phyloP scores from a whole-genome alignment of 2,113 vertebrate species.

The Percopsis transmontana region DNA sequence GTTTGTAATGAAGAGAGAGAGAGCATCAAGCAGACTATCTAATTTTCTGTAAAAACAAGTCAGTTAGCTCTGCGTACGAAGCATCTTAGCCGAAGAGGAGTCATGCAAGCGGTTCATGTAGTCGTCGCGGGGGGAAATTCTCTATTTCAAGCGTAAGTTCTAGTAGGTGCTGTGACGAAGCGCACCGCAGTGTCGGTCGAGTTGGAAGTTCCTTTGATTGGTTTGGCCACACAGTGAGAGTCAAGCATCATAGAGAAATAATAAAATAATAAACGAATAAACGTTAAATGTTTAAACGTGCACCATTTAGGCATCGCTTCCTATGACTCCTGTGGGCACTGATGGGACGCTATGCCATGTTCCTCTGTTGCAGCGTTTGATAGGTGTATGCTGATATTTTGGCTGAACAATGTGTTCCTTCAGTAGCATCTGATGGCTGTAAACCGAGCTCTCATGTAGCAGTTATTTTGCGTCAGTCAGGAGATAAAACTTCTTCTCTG shows the following conservation, averaged over 20 bases:
- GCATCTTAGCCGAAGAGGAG: constrained; percentile 58
- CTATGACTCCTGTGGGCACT: constrained; percentile 25
- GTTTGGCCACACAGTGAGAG: constrained; percentile 62
- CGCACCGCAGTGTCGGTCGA: constrained; percentile 28
- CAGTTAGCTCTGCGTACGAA: constrained; percentile 38
- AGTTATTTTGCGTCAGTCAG: constrained; percentile 24
- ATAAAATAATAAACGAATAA: no score
- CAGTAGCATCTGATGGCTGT: constrained; percentile 25
- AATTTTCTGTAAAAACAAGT: constrained; percentile 33
- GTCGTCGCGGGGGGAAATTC: constrained; percentile 51
- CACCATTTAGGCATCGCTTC: constrained; percentile 66
- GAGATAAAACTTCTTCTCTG: constrained; percentile 43
- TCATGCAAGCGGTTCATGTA: constrained; percentile 68
- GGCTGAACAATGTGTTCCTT: constrained; percentile 30
- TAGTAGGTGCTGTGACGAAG: constrained; percentile 40
- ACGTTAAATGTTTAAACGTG: no score
- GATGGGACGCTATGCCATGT: no score
- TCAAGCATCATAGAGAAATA: not conserved
- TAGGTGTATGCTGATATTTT: constrained; percentile 38
- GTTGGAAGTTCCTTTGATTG: constrained; percentile 59
- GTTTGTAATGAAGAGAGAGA: constrained; percentile 31
- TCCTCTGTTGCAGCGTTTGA: constrained; percentile 38
- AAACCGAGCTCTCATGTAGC: constrained; percentile 43
- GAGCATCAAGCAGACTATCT: constrained; percentile 45
- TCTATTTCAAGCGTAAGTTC: constrained; percentile 55